A percentile compares a stretch with the other conserved stretches of the same genome.
These are phyloP conservation scores for Nanorana parkeri DNA, from an alignment of 2,113 vertebrate genomes.

Conservation along the genomic window DNA sequence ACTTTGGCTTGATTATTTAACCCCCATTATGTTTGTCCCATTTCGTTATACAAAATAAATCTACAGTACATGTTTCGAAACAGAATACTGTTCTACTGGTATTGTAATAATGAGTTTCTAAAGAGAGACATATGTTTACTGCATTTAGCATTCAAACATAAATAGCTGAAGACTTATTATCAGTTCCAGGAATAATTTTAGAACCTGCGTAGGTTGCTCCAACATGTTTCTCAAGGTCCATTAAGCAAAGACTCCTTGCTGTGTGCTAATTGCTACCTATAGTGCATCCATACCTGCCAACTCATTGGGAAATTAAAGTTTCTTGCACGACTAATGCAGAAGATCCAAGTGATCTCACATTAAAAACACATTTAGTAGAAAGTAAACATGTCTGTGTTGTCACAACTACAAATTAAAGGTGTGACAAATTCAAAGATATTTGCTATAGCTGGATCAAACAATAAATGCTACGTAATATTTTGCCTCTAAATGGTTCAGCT, in stretches of 20 bases:
- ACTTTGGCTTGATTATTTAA: too few relatives aligned
- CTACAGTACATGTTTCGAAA: too few relatives aligned
- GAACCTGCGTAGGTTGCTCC: background rate
- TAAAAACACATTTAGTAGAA: background rate
- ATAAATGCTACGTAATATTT: too few relatives aligned
- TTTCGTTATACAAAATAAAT: too few relatives aligned
- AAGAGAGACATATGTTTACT: too few relatives aligned
- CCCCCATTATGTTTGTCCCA: too few relatives aligned
- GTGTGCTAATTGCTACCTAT: constrained; percentile 21
- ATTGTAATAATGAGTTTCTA: too few relatives aligned
- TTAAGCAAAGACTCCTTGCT: constrained; percentile 14
- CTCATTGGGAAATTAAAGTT: background rate
- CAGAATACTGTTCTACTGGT: too few relatives aligned
- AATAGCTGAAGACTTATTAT: background rate
- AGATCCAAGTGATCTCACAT: background rate
- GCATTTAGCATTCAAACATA: background rate
- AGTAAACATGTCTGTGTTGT: background rate
- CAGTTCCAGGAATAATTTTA: background rate
- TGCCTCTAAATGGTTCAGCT: too few relatives aligned
- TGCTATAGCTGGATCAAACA: too few relatives aligned
- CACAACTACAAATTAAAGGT: background rate
- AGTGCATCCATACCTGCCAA: background rate
- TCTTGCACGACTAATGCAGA: background rate
- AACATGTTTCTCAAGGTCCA: background rate
- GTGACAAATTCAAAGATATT: background rate